Conservation (phyloP, 30 jellyfish, hydroid and myxozoan species). For the Aurelia aurita region DNA sequence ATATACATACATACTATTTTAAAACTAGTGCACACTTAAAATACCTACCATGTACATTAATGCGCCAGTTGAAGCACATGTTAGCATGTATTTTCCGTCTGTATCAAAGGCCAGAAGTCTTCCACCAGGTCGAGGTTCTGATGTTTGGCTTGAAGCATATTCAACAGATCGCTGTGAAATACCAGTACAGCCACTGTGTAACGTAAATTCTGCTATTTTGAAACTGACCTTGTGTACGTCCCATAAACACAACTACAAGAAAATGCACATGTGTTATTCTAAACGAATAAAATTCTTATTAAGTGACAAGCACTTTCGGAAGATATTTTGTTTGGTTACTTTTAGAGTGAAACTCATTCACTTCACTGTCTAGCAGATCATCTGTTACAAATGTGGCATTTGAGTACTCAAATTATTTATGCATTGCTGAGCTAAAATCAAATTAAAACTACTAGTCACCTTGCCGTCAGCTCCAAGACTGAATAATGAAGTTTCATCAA, state of each 20-base stretch:
- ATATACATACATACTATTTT: no score
- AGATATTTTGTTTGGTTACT: no score
- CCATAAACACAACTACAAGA: conserved; percentile 86
- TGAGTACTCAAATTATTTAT: no score
- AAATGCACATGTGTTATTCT: neutral
- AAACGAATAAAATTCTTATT: no score
- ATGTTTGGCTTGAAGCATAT: conserved; percentile 5
- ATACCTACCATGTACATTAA: conserved; percentile 72
- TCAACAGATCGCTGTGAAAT: conserved; percentile 6
- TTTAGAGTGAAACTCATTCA: no score
- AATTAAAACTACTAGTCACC: no score
- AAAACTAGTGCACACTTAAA: neutral
- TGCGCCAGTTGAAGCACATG: conserved; percentile 79
- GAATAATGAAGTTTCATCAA: conserved; percentile 84
- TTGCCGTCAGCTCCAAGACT: conserved; percentile 95
- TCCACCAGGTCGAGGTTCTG: conserved; percentile 73
- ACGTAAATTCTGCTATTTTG: conserved; percentile 78
- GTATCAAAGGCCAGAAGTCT: conserved; percentile 84
- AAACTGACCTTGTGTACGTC: conserved; percentile 91
- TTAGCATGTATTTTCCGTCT: conserved; percentile 86
- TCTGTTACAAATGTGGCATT: no score
- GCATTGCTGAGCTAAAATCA: no score
- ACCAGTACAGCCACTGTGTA: conserved; percentile 79
- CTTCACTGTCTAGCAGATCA: no score
- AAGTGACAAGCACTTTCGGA: no score